phyloP scores from a whole-genome alignment of 2,797 vertebrate genomes.

The Melopsittacus undulatus region DNA sequence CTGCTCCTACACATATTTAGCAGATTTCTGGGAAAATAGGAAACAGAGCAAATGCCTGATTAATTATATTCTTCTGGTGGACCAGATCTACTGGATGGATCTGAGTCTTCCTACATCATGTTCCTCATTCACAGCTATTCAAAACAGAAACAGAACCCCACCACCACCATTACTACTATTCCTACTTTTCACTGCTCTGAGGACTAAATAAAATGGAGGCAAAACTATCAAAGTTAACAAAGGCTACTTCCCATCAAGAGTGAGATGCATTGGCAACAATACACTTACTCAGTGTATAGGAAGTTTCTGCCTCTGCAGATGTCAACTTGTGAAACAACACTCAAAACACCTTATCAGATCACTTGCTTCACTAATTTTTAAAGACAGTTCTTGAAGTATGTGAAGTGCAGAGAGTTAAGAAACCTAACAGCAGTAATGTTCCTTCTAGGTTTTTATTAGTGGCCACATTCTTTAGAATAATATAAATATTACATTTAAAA shows the following conservation, averaged over 20 bases:
- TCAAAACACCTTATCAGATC: neutral
- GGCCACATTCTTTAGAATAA: neutral
- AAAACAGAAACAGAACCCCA: neutral
- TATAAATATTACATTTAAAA: neutral
- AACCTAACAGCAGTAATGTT: neutral
- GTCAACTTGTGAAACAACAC: neutral
- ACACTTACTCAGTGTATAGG: neutral
- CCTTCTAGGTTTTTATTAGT: neutral
- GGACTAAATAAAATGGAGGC: neutral
- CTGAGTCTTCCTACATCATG: neutral
- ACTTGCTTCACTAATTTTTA: neutral
- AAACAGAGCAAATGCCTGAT: fast-evolving
- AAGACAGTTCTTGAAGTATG: neutral
- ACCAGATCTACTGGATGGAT: neutral
- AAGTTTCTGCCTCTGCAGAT: neutral
- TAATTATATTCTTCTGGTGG: neutral
- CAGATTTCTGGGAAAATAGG: neutral
- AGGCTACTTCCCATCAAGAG: neutral
- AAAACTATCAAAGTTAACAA: neutral
- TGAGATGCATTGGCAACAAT: neutral
- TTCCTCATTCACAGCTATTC: neutral
- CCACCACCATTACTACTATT: neutral
- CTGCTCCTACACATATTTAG: neutral
- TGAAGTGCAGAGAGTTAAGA: neutral
- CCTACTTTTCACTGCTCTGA: too few species aligned